These are phyloP conservation scores for Cryptomyrus ogoouensis DNA, from an alignment of 2,113 vertebrate genomes.

Conservation along the genomic window DNA sequence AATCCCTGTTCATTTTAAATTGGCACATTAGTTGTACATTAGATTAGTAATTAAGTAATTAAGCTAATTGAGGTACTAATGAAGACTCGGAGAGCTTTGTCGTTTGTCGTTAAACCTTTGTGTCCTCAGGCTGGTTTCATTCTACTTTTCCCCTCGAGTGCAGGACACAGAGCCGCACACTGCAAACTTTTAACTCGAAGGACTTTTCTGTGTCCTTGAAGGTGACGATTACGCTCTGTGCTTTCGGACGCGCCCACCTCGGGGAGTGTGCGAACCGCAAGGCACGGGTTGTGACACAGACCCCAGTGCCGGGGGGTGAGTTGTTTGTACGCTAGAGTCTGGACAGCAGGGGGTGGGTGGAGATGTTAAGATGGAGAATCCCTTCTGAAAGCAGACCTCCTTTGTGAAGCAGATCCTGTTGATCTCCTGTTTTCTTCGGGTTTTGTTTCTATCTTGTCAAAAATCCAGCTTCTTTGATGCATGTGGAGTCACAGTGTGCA, in stretches of 20 bases:
- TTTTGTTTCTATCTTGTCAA: neutral
- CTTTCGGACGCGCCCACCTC: neutral
- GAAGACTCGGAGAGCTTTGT: neutral
- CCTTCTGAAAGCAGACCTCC: neutral
- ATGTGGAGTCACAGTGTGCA: slow-evolving; percentile 29
- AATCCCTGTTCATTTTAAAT: slow-evolving; percentile 9
- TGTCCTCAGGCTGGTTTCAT: neutral
- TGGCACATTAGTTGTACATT: neutral
- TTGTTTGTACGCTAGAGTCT: neutral
- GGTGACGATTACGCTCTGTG: neutral
- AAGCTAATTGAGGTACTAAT: slow-evolving; percentile 9
- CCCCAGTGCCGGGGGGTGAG: neutral
- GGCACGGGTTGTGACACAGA: neutral
- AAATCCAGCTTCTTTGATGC: neutral
- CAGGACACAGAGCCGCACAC: neutral
- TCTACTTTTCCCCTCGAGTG: neutral
- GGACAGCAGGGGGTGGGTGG: neutral
- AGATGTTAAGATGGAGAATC: neutral
- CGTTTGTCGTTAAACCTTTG: neutral
- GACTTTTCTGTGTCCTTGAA: neutral
- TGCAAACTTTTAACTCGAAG: neutral
- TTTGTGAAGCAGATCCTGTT: neutral
- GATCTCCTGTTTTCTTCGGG: neutral
- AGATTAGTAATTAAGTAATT: neutral
- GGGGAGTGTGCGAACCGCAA: neutral